Percentiles rank a stretch among this genome's conserved stretches.
Conservation (phyloP, 2,797 vertebrate species). For the Varecia variegata region DNA sequence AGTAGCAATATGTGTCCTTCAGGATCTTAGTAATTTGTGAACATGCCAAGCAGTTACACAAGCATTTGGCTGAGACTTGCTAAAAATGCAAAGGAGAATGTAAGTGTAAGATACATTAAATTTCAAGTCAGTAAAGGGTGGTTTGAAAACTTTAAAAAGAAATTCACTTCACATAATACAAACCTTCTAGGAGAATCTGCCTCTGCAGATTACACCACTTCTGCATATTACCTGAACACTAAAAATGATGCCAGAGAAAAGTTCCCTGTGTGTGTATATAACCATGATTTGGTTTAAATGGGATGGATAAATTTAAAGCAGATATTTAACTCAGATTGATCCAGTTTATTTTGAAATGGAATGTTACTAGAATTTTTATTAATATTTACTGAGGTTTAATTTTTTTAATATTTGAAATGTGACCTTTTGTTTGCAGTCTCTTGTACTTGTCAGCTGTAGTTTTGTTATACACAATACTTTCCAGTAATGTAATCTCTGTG, state of each 20-base stretch:
- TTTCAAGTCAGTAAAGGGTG: constrained; percentile 13
- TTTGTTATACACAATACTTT: not conserved
- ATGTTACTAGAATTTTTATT: not conserved
- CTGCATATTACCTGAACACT: not conserved
- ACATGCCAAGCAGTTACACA: not conserved
- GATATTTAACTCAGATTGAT: not conserved
- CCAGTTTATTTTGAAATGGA: not conserved
- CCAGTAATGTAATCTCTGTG: not conserved
- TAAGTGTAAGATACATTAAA: not conserved
- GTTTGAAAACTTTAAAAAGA: constrained; percentile 20
- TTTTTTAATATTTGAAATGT: not conserved
- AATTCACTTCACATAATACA: not conserved
- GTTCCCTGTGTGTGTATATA: not conserved
- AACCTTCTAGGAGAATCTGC: not conserved
- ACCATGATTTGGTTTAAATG: not conserved
- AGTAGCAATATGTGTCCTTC: not conserved
- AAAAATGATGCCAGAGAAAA: not conserved
- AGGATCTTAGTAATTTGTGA: constrained; percentile 15
- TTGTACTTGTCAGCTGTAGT: not conserved
- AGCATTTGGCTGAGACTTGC: constrained; percentile 21
- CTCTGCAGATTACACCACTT: not conserved
- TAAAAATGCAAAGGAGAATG: constrained; percentile 36
- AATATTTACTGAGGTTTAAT: not conserved
- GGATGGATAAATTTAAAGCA: not conserved
- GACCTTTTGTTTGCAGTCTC: not conserved